These are phyloP conservation scores for Drymodes brunneopygia DNA, from an alignment of 2,113 vertebrate species.

Conservation along the genomic window DNA sequence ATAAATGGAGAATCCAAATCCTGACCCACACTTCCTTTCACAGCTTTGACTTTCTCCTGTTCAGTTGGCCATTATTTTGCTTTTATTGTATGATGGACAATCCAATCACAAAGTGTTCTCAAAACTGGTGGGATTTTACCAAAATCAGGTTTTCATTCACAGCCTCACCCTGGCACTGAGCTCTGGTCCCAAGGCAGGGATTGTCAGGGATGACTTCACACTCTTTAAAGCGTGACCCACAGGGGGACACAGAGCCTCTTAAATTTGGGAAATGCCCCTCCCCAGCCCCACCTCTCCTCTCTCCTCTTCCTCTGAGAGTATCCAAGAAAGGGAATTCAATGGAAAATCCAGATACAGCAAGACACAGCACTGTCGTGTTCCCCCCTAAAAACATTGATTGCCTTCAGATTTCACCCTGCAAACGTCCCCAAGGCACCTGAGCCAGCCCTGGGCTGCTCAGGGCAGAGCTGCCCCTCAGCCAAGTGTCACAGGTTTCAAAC, in stretches of 20 bases:
- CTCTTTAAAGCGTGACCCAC: accelerated
- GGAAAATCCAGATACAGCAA: not conserved
- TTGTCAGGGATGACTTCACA: not conserved
- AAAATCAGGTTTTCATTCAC: accelerated
- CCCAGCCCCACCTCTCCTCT: not conserved
- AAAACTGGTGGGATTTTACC: not conserved
- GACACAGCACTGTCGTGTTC: accelerated
- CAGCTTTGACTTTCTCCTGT: not conserved
- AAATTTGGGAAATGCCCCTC: not conserved
- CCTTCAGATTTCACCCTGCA: not conserved
- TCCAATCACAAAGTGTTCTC: not conserved
- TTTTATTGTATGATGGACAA: accelerated
- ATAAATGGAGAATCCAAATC: not conserved
- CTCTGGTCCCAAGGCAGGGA: no score
- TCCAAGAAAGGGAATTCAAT: not conserved
- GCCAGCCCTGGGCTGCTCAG: not conserved
- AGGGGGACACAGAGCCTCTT: not conserved
- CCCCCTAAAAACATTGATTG: not conserved
- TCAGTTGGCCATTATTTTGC: accelerated
- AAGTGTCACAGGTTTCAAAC: not conserved
- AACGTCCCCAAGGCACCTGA: accelerated
- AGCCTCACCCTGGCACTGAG: accelerated
- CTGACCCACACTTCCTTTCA: not conserved
- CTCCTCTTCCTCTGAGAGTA: not conserved
- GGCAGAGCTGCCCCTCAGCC: not conserved